Evolutionary conservation across 2,113 vertebrate species (phyloP).

Genomic region (Perca schrenkii): DNA sequence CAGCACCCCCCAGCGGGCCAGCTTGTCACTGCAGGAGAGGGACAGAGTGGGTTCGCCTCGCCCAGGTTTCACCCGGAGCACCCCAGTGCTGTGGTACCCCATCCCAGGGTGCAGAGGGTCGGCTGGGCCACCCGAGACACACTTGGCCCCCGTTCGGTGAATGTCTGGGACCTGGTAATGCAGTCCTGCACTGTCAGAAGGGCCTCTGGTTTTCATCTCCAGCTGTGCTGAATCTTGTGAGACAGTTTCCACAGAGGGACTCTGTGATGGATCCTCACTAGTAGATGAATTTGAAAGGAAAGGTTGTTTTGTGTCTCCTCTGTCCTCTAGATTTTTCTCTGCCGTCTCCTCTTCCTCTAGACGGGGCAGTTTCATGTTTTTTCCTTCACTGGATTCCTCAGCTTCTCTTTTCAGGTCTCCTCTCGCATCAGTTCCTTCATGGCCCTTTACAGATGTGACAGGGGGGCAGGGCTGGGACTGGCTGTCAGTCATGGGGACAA

Average conservation of each 20-base stretch:
- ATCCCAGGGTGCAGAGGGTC: conserved; percentile 85
- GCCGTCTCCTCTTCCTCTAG: conserved; percentile 32
- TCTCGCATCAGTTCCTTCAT: neutral
- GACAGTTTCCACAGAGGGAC: neutral
- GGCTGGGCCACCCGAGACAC: conserved; percentile 84
- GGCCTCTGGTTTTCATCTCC: neutral
- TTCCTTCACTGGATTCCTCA: conserved; percentile 1
- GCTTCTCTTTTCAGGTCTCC: conserved; percentile 52
- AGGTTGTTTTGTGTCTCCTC: neutral
- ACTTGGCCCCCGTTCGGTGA: conserved; percentile 94
- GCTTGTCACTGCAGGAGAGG: conserved; percentile 96
- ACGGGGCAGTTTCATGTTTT: conserved; percentile 27
- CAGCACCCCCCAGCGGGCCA: conserved; percentile 86
- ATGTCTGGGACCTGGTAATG: conserved; percentile 77
- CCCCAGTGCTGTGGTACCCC: conserved; percentile 88
- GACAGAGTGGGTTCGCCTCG: conserved; percentile 91
- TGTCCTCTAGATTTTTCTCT: neutral
- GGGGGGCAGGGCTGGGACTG: conserved; percentile 81
- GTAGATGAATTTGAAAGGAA: neutral
- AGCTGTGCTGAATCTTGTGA: neutral
- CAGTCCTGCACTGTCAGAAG: neutral
- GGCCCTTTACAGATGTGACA: conserved; percentile 21
- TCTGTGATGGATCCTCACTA: conserved; percentile 6
- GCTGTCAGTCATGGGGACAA: conserved; percentile 87
- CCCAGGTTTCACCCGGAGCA: conserved; percentile 93